Percentiles rank a stretch among this genome's conserved stretches.
Evolutionary conservation across 2,113 vertebrate genomes (phyloP).

Genomic region (Lates calcarifer): DNA sequence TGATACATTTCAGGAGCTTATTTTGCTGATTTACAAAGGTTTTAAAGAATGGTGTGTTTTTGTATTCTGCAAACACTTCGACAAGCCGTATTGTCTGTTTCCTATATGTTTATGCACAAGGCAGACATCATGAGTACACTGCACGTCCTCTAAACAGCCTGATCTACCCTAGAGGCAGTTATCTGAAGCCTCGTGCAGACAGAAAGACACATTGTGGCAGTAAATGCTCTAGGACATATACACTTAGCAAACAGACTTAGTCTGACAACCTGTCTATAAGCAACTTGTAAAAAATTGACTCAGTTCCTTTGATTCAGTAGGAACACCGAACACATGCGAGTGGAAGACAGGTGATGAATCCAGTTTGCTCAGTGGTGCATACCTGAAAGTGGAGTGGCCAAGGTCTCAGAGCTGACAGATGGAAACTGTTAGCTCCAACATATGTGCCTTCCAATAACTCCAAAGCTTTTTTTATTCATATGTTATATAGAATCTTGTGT

Average conservation of each 20-base stretch:
- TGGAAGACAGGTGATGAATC: neutral
- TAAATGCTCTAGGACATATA: neutral
- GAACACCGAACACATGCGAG: neutral
- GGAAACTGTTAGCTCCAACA: neutral
- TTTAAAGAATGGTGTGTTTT: too few species aligned
- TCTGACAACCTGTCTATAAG: neutral
- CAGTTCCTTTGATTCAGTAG: slow-evolving; percentile 3
- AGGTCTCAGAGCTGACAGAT: neutral
- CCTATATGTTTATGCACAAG: neutral
- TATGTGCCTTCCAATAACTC: neutral
- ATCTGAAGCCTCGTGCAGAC: neutral
- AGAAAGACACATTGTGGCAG: slow-evolving; percentile 5
- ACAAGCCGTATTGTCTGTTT: neutral
- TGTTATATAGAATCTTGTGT: neutral
- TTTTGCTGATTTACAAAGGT: neutral
- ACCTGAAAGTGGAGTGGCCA: neutral
- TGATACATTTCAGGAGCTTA: too few species aligned
- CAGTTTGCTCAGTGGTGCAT: neutral
- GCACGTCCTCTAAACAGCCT: neutral
- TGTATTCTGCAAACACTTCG: too few species aligned
- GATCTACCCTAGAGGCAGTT: neutral
- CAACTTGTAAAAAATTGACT: neutral
- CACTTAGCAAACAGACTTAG: neutral
- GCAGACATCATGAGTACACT: neutral
- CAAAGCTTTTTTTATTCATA: neutral